phyloP scores from a whole-genome alignment of 2,888 invertebrate genomes.

The Sphecodes monilicornis region DNA sequence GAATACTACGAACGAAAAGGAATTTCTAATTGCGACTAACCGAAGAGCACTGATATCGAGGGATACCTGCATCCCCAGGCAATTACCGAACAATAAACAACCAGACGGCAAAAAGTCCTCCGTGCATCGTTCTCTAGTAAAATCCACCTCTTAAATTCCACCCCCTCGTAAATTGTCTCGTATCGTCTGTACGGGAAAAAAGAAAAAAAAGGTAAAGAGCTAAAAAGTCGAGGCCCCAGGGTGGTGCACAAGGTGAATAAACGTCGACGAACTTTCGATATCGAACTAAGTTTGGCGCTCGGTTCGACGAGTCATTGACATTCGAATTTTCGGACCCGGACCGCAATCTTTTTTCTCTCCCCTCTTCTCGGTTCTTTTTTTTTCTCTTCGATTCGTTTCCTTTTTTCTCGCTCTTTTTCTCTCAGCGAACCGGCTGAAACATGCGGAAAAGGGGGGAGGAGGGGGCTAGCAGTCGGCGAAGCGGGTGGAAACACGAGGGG shows the following conservation, averaged over 20 bases:
- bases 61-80: not conserved
- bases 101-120: not conserved
- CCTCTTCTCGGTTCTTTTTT: constrained; percentile 20
- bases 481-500: not conserved
- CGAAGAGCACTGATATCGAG: not conserved
- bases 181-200: not conserved
- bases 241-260: constrained; percentile 8
- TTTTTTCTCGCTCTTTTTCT: not conserved
- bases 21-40: not conserved
- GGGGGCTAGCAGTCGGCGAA: not conserved
- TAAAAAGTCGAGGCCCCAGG: not conserved
- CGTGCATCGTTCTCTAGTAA: not conserved
- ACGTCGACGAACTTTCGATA: constrained; percentile 52
- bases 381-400: not conserved
- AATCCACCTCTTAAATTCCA: not conserved
- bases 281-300: constrained; percentile 55
- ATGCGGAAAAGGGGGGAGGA: constrained; percentile 46
- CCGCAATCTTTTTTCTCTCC: constrained; percentile 59
- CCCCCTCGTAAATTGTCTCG: not conserved
- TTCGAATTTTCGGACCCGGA: constrained; percentile 61
- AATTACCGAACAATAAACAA: not conserved
- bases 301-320: constrained; percentile 66
- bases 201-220: not conserved
- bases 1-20: not conserved
- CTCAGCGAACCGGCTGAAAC: constrained; percentile 57